A percentile compares a stretch with the other conserved stretches of the same genome.
phyloP scores from a whole-genome alignment of 1,140 invertebrate genomes.

The Galleria mellonella region DNA sequence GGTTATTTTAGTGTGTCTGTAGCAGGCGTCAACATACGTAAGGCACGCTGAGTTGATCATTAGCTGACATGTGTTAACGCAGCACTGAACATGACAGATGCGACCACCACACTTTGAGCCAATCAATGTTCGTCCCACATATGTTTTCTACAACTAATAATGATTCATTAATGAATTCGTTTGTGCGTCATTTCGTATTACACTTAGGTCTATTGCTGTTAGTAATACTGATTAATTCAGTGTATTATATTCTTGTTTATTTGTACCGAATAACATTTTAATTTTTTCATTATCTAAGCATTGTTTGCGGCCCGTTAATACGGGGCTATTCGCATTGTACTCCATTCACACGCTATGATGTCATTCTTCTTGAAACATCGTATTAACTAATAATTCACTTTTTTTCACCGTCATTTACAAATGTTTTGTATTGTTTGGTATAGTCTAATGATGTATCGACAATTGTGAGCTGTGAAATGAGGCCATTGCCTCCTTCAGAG shows the following conservation, averaged over 20 bases:
- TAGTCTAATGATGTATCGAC: slow-evolving; percentile 36
- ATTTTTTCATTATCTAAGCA: slow-evolving; percentile 37
- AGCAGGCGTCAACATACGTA: slow-evolving; percentile 22
- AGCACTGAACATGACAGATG: slow-evolving; percentile 36
- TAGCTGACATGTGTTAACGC: slow-evolving; percentile 43
- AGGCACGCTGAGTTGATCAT: slow-evolving; percentile 28
- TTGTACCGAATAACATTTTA: slow-evolving; percentile 21
- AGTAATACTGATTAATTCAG: neutral
- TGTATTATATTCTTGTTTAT: neutral
- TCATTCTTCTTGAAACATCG: slow-evolving; percentile 42
- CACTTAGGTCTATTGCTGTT: neutral
- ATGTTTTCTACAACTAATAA: slow-evolving; percentile 29
- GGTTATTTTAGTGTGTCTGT: slow-evolving; percentile 18
- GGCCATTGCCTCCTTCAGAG: slow-evolving; percentile 27
- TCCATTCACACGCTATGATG: slow-evolving; percentile 29
- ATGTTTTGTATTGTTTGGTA: slow-evolving; percentile 14
- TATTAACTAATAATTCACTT: slow-evolving; percentile 27
- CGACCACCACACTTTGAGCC: slow-evolving; percentile 26
- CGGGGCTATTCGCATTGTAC: slow-evolving; percentile 36
- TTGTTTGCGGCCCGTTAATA: slow-evolving; percentile 38
- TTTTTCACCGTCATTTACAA: slow-evolving; percentile 24
- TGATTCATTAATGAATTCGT: slow-evolving; percentile 17
- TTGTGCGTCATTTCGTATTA: too few species aligned
- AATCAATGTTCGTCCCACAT: slow-evolving; percentile 24
- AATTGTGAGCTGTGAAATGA: slow-evolving; percentile 21